phyloP scores from a whole-genome alignment of 2,113 vertebrate genomes.

The Pungitius pungitius region DNA sequence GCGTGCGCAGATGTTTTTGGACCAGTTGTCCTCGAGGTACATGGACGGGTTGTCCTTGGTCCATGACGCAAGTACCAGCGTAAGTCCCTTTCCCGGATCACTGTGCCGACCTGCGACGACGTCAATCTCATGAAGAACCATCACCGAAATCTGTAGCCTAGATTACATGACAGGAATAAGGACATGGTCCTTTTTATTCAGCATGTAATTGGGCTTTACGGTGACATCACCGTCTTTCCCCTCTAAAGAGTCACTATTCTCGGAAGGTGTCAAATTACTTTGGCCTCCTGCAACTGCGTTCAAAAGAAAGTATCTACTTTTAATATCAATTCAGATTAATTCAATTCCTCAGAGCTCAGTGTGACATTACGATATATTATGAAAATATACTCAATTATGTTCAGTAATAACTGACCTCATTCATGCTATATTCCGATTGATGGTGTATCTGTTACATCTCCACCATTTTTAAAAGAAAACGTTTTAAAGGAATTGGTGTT shows the following conservation, averaged over 20 bases:
- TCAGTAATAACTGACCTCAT: neutral
- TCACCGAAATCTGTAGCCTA: slow-evolving; percentile 22
- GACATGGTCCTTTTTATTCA: slow-evolving; percentile 21
- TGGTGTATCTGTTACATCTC: neutral
- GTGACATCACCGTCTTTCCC: slow-evolving; percentile 16
- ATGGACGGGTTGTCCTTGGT: neutral
- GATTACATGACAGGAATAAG: slow-evolving; percentile 33
- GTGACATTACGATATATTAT: neutral
- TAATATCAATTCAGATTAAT: slow-evolving; percentile 2
- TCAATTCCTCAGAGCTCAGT: neutral
- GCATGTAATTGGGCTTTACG: neutral
- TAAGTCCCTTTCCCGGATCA: neutral
- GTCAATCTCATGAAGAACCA: slow-evolving; percentile 7
- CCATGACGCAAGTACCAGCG: slow-evolving; percentile 9
- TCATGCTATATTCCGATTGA: no score
- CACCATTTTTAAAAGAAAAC: neutral
- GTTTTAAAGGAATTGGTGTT: neutral
- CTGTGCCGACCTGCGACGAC: slow-evolving; percentile 39
- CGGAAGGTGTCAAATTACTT: no score
- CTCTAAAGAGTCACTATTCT: neutral
- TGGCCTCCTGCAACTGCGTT: neutral
- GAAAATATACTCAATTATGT: neutral
- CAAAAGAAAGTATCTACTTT: neutral
- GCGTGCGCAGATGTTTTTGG: slow-evolving; percentile 24
- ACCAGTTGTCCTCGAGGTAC: neutral